Base-by-base conservation (phyloP, 2,797 vertebrate species). In the Silurus aristotelis region DNA sequence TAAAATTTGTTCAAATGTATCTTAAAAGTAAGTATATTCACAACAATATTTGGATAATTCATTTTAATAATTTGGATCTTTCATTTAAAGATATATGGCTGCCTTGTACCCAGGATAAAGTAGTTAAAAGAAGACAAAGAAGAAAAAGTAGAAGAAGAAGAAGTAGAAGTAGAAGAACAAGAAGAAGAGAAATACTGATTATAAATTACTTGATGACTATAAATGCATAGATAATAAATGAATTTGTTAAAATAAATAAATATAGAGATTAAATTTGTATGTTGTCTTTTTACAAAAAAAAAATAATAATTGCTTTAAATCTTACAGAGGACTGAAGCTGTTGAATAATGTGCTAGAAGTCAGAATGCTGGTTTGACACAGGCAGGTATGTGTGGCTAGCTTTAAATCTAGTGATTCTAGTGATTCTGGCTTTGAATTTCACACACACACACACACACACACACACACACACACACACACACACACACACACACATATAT, bases 381-480 rank as follows among this genome's bases (percentile, higher is more conserved):
- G 93, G 90, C 94, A 95, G 93, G 94, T 95, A 94, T 93, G 93
- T 92, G 91, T 91, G 91, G 92, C 89, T 75, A 27, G 91, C 27
- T 27, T 27, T 27, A 1, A 27, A 1, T 87, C 89, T 91, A 87
- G 87, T 87, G 77, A 85, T 83, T 27, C 27, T 27, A 27, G 27
- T 70, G 77, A 82, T 87, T 63, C 85, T 66, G 83, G 87, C 84
- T 90, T 86, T 83, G 83, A 84, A 86, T 82, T 55, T 87, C 85
- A 79, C 82, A 80, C 88, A 91, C 90, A 27, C 27, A 27, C 27
- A 27, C 27, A 27, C 27, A 27, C 1, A 27, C 1, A 27, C 1
- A 27, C 1, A 27, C 27, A 27, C 27, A 27, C 27, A 27, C 27
- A 27, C 27, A 27, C 27, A 27, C 27, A 27, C 27, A 27, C 27